A percentile compares a stretch with the other conserved stretches of the same genome.
These are phyloP conservation scores for Molossus alvarezi DNA, from an alignment of 2,797 vertebrate genomes.

Conservation along the genomic window DNA sequence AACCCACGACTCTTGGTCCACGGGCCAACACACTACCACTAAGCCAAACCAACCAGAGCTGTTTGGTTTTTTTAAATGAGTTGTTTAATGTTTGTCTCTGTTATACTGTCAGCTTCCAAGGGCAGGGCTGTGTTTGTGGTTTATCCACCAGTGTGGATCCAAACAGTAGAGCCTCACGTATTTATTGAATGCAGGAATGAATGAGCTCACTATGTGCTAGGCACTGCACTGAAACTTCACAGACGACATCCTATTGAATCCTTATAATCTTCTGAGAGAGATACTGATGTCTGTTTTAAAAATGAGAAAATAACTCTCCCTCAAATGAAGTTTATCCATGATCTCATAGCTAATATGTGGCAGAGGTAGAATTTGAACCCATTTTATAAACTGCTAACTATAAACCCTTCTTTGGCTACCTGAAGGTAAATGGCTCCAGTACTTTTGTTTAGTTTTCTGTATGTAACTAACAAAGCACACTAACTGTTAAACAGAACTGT, in stretches of 20 bases:
- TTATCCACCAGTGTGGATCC: background rate
- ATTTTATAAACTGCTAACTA: background rate
- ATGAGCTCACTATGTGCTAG: background rate
- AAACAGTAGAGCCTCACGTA: background rate
- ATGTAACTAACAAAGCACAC: background rate
- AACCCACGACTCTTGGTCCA: no score
- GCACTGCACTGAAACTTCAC: background rate
- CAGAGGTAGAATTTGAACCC: slow-evolving; percentile 8
- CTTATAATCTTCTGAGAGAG: background rate
- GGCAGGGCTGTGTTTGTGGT: background rate
- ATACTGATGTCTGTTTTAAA: background rate
- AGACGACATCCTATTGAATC: background rate
- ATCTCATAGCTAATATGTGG: background rate
- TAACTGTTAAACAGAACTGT: background rate
- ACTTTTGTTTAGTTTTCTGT: background rate
- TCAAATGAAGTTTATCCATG: background rate
- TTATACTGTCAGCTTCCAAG: background rate
- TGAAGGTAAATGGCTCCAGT: background rate
- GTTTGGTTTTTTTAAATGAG: background rate
- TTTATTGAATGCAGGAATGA: background rate
- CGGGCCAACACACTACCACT: no score
- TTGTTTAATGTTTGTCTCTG: background rate
- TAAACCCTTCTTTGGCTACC: background rate
- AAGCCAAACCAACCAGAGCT: no score
- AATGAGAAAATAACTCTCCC: background rate